Evolutionary conservation across 35 echinoderm and acorn worm species (phyloP), one percentile per base, ranked within the genome.

Genomic region (Eucidaris tribuloides): DNA sequence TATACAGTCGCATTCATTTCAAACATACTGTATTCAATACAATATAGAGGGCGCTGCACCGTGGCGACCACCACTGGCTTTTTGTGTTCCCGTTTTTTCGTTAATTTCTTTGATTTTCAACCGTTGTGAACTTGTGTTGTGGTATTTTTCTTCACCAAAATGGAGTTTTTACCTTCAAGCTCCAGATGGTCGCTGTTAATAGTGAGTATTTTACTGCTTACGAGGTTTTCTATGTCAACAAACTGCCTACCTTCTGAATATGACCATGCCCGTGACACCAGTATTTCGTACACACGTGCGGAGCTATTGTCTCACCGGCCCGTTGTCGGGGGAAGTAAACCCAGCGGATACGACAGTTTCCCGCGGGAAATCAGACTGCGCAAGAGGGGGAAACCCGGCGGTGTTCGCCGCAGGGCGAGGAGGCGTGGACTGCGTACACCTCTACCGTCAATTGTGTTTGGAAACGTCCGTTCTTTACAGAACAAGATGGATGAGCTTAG

Each of bases 401-500:
- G 85, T 9, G 6, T 81, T 22, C 34, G 85, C 7, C 44, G 62
- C 14, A 42, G 81, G 32, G 38, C 76, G 3, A 45, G 71, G 23
- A 82, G 45, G 20, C 82, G 89, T 15, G 74, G 58, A 35, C 20
- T 52, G 19, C 79, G 43, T 29, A 7, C 62, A 25, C 46, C 82
- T 3, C 25, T 91, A 13, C 82, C 82, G 24, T 46, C 65, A 4
- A 91, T 91, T 59, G 40, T 77, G 1, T 63, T 79, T 20, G 89
- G 82, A 35, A 91, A 91, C 80, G 72, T 91, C 9, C 27, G 71
- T 24, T 91, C 80, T 11, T 32, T 86, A 81, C 33, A 6, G 3
- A 92, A 86, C 38, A 92, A 92, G 46, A 63, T 92, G 76, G 89
- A 92, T n/a, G 83, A 92, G 52, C 82, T 86, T 0, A 68, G 59